A percentile compares a stretch with the other conserved stretches of the same genome.
phyloP scores from a whole-genome alignment of 2,797 vertebrate genomes.

The Sebastes trivittatus region DNA sequence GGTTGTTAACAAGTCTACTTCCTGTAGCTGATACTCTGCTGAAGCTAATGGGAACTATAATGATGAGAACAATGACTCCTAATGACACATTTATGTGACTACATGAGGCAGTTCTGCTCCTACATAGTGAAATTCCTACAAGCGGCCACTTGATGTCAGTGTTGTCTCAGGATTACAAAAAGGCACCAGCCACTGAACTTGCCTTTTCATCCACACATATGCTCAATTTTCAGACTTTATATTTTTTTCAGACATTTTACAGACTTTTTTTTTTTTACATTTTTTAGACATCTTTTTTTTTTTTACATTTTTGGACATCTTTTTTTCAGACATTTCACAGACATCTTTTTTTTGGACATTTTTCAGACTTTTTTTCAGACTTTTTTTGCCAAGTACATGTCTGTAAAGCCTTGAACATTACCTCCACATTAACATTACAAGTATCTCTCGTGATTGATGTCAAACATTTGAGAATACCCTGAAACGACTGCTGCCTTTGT shows the following conservation, averaged over 20 bases:
- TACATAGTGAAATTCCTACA: background rate
- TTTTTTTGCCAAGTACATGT: too few relatives aligned
- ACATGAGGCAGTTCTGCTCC: background rate
- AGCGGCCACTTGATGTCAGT: constrained; percentile 55
- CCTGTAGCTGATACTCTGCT: background rate
- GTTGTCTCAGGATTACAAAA: constrained; percentile 11
- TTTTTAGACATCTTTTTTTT: too few relatives aligned
- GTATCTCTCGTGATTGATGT: background rate
- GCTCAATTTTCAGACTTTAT: too few relatives aligned
- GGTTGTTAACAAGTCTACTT: background rate
- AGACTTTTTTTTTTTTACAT: too few relatives aligned
- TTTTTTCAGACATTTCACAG: too few relatives aligned
- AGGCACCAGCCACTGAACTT: background rate
- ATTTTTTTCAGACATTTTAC: too few relatives aligned
- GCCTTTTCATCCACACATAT: background rate
- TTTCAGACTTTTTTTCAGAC: too few relatives aligned
- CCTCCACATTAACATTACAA: background rate
- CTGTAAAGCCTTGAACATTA: background rate
- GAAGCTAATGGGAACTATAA: background rate
- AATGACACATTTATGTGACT: background rate
- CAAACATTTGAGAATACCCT: background rate
- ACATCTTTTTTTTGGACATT: too few relatives aligned
- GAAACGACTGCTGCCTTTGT: background rate
- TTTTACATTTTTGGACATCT: too few relatives aligned
- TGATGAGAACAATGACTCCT: background rate